A percentile compares a stretch with the other conserved stretches of the same genome.
Evolutionary conservation across 1,140 invertebrate genomes (phyloP).

Genomic region (Aphis gossypii): DNA sequence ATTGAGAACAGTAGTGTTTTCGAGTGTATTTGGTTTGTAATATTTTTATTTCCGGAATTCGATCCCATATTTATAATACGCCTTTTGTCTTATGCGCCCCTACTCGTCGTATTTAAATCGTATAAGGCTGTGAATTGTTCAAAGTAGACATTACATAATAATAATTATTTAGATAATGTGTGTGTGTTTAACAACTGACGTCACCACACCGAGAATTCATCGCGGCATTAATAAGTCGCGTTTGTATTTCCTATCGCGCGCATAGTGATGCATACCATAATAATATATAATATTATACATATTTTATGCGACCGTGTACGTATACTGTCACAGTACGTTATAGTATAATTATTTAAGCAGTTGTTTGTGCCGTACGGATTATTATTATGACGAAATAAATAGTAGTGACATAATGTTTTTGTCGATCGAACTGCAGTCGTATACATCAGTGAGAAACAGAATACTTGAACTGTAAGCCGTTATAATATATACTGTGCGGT

Average conservation of each 20-base stretch:
- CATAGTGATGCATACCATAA: background rate
- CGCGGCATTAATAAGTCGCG: background rate
- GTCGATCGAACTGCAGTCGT: background rate
- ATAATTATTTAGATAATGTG: background rate
- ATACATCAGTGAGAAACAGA: background rate
- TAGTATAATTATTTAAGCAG: background rate
- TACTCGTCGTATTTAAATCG: background rate
- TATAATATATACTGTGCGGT: background rate
- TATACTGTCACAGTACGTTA: background rate
- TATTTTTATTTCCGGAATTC: background rate
- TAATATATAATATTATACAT: background rate
- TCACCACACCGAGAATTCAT: background rate
- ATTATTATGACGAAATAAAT: slow-evolving; percentile 20
- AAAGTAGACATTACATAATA: background rate
- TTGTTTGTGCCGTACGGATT: background rate
- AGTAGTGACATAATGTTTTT: background rate
- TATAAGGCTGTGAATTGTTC: background rate
- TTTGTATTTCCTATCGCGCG: background rate
- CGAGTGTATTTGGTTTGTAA: no score
- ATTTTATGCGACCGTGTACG: background rate
- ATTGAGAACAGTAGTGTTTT: no score
- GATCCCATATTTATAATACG: background rate
- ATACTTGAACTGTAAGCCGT: background rate
- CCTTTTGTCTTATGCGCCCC: background rate
- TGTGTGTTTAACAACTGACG: background rate